Base-by-base conservation (phyloP, 2,113 vertebrate genomes). In the cattle (Bos taurus) region DNA sequence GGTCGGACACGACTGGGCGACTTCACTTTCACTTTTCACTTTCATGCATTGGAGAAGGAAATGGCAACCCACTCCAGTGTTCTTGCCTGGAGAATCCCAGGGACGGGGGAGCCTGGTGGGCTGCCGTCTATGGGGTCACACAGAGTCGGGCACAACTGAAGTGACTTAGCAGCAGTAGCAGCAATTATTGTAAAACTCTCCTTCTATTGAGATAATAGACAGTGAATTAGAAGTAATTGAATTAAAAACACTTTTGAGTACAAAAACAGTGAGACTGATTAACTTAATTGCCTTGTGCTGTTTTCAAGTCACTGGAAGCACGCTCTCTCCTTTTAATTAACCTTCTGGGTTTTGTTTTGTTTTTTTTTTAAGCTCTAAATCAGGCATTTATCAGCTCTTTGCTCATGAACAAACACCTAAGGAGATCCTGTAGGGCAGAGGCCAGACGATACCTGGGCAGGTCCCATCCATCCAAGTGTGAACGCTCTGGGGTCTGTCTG, bases 231-330 rank as follows among this genome's bases (percentile, higher is more conserved):
- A 97, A 94, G 90, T 71, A 56, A 96, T 52, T 94, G 94, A 94
- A 93, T 97, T 94, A 95, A 94, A 94, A 90, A 85, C 94, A 91
- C 83, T 91, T 88, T 7, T 91, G 89, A 92, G 46, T 59, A 90
- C 25, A n/a, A 40, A 85, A 85, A 78, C 86, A 48, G 74, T 12
- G 43, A 91, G 88, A 59, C 19, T 43, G 84, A 93, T 95, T 62
- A 91, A 89, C 50, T 21, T 77, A 81, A 93, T 89, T 43, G 84
- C 85, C 90, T 97, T 59, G 46, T n/a, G 12, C 50, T 48, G 67
- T 94, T 96, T 95, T 91, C 84, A 54, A 96, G 67, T 91, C 96
- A 57, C n/a, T 43, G 80, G 88, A 91, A 83, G 23, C 80, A 26
- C 7, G 3, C 54, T 64, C 78, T 77, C 71, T 94, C 36, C n/a